Evolutionary conservation across 2,797 vertebrate species (phyloP).

Genomic region (Apodemus agrarius): DNA sequence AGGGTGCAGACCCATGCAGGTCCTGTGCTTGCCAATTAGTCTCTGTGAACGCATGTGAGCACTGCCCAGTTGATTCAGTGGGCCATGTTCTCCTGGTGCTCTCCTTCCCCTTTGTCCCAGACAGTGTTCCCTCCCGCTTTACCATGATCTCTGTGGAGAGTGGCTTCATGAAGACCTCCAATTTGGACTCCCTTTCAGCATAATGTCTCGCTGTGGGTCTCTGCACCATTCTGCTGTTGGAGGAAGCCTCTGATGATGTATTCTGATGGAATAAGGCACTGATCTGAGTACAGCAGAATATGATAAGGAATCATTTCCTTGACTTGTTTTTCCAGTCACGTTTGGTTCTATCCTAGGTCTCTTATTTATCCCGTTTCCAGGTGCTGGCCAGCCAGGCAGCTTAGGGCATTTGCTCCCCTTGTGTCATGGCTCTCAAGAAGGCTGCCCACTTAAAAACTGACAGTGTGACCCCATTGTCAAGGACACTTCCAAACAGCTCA

Average conservation of each 20-base stretch:
- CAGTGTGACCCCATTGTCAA: not conserved
- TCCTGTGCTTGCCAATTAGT: not conserved
- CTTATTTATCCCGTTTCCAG: not conserved
- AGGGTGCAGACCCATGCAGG: not conserved
- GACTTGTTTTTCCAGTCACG: not conserved
- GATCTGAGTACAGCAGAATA: not conserved
- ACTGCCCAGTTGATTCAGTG: not conserved
- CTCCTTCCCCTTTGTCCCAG: not conserved
- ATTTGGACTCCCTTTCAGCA: not conserved
- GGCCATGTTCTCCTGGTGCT: not conserved
- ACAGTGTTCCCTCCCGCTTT: not conserved
- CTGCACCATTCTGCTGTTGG: not conserved
- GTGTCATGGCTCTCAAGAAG: not conserved
- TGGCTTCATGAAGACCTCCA: not conserved
- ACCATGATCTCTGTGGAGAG: not conserved
- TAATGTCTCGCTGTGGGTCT: not conserved
- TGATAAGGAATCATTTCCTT: not conserved
- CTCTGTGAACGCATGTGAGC: not conserved
- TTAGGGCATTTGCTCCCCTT: not conserved
- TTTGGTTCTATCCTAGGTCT: not conserved
- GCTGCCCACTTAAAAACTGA: not conserved
- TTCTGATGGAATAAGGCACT: not conserved
- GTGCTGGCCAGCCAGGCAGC: not conserved
- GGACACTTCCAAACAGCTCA: not conserved
- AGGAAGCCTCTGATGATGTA: too few species aligned